Percentiles rank a stretch among this genome's conserved stretches.
Conservation (phyloP, 2,113 vertebrate species). For the Leuciscus idus region DNA sequence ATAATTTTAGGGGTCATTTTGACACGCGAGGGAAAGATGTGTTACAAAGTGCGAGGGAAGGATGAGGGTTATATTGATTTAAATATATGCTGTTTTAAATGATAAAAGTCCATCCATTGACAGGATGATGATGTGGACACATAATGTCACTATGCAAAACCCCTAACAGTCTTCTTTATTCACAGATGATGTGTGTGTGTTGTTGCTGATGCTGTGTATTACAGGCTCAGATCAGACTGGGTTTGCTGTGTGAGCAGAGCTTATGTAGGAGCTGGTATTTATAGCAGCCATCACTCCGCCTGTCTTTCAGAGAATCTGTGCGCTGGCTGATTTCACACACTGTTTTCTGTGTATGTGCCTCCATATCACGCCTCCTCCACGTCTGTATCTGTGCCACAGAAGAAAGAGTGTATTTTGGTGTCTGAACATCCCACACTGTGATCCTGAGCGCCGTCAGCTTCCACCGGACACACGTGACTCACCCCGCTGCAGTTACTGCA, state of each 20-base stretch:
- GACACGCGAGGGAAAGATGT: no score
- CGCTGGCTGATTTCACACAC: slow-evolving; percentile 45
- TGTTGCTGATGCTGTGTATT: background rate
- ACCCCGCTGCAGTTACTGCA: no score
- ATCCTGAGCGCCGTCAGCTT: background rate
- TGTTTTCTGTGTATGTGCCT: background rate
- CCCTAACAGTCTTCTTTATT: no score
- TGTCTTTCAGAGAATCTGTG: slow-evolving; percentile 24
- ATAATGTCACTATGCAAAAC: no score
- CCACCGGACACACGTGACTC: no score
- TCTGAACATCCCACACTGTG: background rate
- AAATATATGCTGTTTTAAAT: no score
- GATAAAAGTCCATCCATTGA: no score
- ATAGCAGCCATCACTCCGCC: slow-evolving; percentile 49
- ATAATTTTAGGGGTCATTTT: no score
- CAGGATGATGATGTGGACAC: no score
- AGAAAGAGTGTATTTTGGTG: background rate
- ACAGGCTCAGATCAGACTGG: background rate
- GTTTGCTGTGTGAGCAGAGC: slow-evolving; percentile 25
- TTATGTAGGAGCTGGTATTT: slow-evolving; percentile 50
- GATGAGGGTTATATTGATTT: no score
- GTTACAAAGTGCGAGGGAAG: no score
- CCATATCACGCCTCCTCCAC: background rate
- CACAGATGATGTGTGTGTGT: no score
- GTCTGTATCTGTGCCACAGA: background rate